Percentiles rank a stretch among this genome's conserved stretches.
These are phyloP conservation scores for Mythimna ferrago DNA, from an alignment of 2,888 invertebrate genomes.

Conservation along the genomic window DNA sequence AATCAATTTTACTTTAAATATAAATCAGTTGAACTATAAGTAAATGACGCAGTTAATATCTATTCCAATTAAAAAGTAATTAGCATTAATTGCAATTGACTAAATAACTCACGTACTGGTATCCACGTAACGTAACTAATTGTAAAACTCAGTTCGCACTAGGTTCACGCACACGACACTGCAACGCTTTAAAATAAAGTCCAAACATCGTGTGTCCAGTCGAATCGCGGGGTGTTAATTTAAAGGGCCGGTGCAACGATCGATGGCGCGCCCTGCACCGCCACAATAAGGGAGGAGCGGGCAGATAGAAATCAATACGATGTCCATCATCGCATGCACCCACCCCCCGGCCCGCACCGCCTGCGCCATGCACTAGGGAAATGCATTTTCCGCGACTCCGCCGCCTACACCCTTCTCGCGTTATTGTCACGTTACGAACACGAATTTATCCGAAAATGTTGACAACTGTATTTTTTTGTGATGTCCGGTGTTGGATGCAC, in stretches of 20 bases:
- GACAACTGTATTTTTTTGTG: conserved; percentile 76
- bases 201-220: conserved; percentile 77
- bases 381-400: conserved; percentile 85
- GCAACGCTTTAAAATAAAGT: conserved; percentile 68
- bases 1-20: conserved; percentile 23
- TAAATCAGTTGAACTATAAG: conserved; percentile 28
- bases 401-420: conserved; percentile 79
- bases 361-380: conserved; percentile 88
- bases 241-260: conserved; percentile 86
- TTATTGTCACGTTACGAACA: conserved; percentile 58
- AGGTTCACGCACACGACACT: conserved; percentile 68
- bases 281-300: conserved; percentile 90
- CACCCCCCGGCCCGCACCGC: conserved; percentile 91
- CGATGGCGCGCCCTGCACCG: conserved; percentile 88
- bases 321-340: conserved; percentile 92
- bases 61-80: conserved; percentile 70
- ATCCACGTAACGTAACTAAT: conserved; percentile 80
- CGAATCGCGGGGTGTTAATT: conserved; percentile 78
- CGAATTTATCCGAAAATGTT: conserved; percentile 67
- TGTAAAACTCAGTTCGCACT: conserved; percentile 76
- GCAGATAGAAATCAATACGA: conserved; percentile 91
- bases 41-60: conserved; percentile 44
- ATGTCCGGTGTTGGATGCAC: conserved; percentile 86
- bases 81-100: conserved; percentile 63
- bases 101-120: conserved; percentile 70